These are phyloP conservation scores for Polypedilum pembai DNA, from an alignment of 1,140 invertebrate genomes.

Conservation along the genomic window DNA sequence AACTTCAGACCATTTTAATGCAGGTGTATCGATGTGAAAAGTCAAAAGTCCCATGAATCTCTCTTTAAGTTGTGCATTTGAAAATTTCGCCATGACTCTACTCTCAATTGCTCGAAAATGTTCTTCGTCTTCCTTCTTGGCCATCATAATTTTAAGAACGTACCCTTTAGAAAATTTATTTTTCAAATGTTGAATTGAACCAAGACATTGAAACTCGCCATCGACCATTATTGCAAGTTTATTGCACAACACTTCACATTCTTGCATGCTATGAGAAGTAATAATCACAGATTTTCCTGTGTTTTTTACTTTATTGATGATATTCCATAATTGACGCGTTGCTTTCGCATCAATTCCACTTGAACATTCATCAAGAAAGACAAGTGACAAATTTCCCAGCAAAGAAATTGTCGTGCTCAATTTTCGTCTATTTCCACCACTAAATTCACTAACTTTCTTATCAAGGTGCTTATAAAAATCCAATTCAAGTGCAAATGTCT, in stretches of 20 bases:
- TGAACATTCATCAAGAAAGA: constrained; percentile 82
- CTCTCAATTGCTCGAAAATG: background rate
- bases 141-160: constrained; percentile 41
- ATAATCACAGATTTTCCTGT: constrained; percentile 64
- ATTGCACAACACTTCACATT: constrained; percentile 81
- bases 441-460: constrained; percentile 56
- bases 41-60: background rate
- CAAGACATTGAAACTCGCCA: constrained; percentile 58
- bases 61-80: background rate
- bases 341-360: constrained; percentile 79
- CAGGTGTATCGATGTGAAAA: background rate
- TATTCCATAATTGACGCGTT: constrained; percentile 69
- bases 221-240: constrained; percentile 81
- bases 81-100: background rate
- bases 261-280: constrained; percentile 78
- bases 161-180: constrained; percentile 51
- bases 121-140: background rate
- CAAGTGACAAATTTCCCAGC: constrained; percentile 76
- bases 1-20: constrained; percentile 4
- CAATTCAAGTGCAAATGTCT: constrained; percentile 43
- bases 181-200: constrained; percentile 58
- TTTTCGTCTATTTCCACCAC: constrained; percentile 92
- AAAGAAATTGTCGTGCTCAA: constrained; percentile 87
- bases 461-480: constrained; percentile 45
- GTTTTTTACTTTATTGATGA: constrained; percentile 53